Base-by-base conservation (phyloP, 2,888 invertebrate species). In the Spodoptera picta region DNA sequence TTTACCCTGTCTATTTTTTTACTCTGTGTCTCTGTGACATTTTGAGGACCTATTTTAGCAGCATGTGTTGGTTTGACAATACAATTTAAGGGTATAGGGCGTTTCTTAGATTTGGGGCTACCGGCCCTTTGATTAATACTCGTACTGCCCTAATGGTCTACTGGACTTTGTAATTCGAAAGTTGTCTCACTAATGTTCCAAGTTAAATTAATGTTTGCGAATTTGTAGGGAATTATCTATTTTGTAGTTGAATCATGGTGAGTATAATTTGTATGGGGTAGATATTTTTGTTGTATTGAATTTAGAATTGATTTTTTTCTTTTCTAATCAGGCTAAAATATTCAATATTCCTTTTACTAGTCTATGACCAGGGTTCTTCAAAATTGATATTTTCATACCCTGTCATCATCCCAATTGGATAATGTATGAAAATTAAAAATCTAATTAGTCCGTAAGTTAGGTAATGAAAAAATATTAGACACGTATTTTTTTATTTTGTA, bases 61-160 rank as follows among this genome's bases (percentile, higher is more conserved):
- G 70, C 87, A 85, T 87, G 87, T 88, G 90, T 88, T 83, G 86
- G 87, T 87, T 89, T 88, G 87, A 91, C 89, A 90, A 90, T 89
- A 89, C 88, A 88, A 88, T 90, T 89, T 86, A 87, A 85, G 86
- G 88, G 84, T 76, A 75, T 70, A 82, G 84, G 85, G 84, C 83
- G 82, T 80, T 81, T 82, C 85, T 87, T 82, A 83, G 88, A 85
- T 88, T 88, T 82, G 81, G 86, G 88, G 84, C 83, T 85, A 87
- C 87, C 86, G 86, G 86, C 85, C 84, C 86, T 89, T 88, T 90
- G 89, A 91, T 90, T 90, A 92, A 91, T 90, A 85, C 36, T 36
- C 6, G 36, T 7, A 36, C 84, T 67, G 73, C 76, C 80, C 83
- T 91, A 92, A 92, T 91, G 87, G 87, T 77, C 81, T 69, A 71